Base-by-base conservation (phyloP, 2,113 vertebrate genomes). In the Sinocyclocheilus anophthalmus region DNA sequence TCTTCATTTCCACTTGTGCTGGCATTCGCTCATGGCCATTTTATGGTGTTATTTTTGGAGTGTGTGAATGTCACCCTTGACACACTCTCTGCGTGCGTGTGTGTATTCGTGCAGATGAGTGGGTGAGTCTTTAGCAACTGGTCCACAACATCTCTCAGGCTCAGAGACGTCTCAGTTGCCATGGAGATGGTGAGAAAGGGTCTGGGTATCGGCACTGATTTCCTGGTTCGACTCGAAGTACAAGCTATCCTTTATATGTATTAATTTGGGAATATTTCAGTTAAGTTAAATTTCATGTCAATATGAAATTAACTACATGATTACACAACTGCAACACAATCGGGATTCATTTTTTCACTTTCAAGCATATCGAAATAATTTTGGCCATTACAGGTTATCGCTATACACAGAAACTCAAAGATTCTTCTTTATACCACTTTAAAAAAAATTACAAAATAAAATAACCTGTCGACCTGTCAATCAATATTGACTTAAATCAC, bases 161-260 rank as follows among this genome's bases (percentile, higher is more conserved):
- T 65, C 79, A 30, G 20, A 84, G 57, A 86, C 69, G 16, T 69
- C 33, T 84, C 22, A 7, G 84, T 89, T 89, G 37, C 88, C 59
- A 80, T 86, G 88, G 88, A 61, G 83, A 87, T 55, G 3, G 76
- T 42, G 20, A 37, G 50, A 50, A 53, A 57, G 55, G 84, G 24
- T 11, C 33, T 84, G 39, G 39, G 39, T 67, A 67, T 48, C 8
- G 24, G 59, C n/a, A 48, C 59, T 81, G 39, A 65, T 81, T 65
- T 81, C n/a, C 3, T 37, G 39, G 3, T 67, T 67, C 1, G 7
- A 81, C 10, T 42, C 13, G 3, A 42, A 26, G 10, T 81, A 65
- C 3, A 24, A 30, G 73, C 39, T 76, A 26, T 76, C 22, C n/a
- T 76, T n/a, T 24, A 16, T 48, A 50, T 48, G 14, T n/a, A 42